Base-by-base conservation (phyloP, 2,797 vertebrate species). In the Taeniopygia guttata region DNA sequence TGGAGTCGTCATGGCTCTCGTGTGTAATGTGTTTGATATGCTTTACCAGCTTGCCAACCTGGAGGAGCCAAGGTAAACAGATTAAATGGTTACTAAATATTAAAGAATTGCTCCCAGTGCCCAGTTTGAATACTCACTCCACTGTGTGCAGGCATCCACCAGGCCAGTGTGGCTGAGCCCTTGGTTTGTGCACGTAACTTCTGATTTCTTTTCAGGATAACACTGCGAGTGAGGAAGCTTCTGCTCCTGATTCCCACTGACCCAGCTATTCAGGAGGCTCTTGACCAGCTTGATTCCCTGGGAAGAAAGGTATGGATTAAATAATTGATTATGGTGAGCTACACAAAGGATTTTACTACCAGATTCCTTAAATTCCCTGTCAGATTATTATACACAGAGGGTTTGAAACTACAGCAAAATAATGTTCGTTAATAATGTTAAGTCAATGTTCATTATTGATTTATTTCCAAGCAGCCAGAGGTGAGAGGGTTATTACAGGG, bases 1-100 rank as follows among this genome's bases (percentile, higher is more conserved):
- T 43, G 99, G 99, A 51, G 99, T 99, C 36, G 99, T 99, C 92
- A 99, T 99, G 99, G 99, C 99, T 29, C 97, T 99, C 5, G 99
- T 99, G 81, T 99, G 99, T 94, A 99, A 99, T 45, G 99, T 99
- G 58, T 99, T 99, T 96, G 99, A 99, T 97, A 99, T 99, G 99
- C 98, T 99, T 63, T 99, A 99, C 96, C 99, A 99, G 91, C 98
- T 99, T 81, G 99, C 99, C 90, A 99, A 99, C 90, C 98, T 99
- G 10, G 99, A 99, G 78, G 99, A 99, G 96, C 98, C 99, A 80
- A 99, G 99, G 99, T 98, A 97, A 96, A 74, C 79, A 92, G 46
- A 63, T 43, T 55, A 46, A 86, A 29, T 76, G 21, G 19, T 76
- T 68, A n/a, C 55, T 90, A 52, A 89, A 54, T 83, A 54, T 6